Conservation (phyloP, 2,888 invertebrate genomes). For the Eledona agricola region DNA sequence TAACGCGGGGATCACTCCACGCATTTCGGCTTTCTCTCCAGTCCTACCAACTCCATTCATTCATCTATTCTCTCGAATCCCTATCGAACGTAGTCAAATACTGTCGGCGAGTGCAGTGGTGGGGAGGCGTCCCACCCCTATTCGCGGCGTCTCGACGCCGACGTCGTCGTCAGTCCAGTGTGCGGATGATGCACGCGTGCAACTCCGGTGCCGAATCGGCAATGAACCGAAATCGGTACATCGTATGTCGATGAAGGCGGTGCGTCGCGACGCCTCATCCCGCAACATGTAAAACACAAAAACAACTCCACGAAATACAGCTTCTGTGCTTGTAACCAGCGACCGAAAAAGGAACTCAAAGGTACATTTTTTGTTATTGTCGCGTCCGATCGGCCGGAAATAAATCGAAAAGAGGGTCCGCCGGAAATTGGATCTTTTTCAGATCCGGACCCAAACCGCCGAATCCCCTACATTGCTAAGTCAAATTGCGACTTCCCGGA, state of each 20-base stretch:
- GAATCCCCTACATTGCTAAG: too few species aligned
- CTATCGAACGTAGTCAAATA: slow-evolving; percentile 38
- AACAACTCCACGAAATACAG: too few species aligned
- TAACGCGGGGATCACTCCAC: too few species aligned
- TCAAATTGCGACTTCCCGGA: too few species aligned
- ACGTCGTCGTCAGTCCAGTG: slow-evolving; percentile 47
- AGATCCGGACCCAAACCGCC: slow-evolving; percentile 3
- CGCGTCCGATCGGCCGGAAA: slow-evolving; percentile 7
- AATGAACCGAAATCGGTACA: slow-evolving; percentile 21
- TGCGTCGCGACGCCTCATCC: slow-evolving; percentile 16
- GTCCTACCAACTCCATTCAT: too few species aligned
- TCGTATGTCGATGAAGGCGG: slow-evolving; percentile 19
- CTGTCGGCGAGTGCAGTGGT: slow-evolving; percentile 35
- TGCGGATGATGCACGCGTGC: slow-evolving; percentile 47
- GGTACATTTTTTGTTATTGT: slow-evolving; percentile 16
- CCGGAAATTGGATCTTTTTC: slow-evolving; percentile 21
- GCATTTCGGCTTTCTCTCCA: too few species aligned
- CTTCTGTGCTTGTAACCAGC: too few species aligned
- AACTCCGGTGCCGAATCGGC: slow-evolving; percentile 29
- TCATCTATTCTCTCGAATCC: slow-evolving; percentile 27
- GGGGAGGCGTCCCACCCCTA: slow-evolving; percentile 40
- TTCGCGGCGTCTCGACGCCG: slow-evolving; percentile 49
- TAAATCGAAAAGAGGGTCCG: slow-evolving; percentile 9
- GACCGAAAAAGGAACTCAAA: slow-evolving; percentile 2
- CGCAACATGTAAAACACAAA: slow-evolving; percentile 13